Base-by-base conservation (phyloP, 2,888 invertebrate species). In the Rhagonycha lutea region DNA sequence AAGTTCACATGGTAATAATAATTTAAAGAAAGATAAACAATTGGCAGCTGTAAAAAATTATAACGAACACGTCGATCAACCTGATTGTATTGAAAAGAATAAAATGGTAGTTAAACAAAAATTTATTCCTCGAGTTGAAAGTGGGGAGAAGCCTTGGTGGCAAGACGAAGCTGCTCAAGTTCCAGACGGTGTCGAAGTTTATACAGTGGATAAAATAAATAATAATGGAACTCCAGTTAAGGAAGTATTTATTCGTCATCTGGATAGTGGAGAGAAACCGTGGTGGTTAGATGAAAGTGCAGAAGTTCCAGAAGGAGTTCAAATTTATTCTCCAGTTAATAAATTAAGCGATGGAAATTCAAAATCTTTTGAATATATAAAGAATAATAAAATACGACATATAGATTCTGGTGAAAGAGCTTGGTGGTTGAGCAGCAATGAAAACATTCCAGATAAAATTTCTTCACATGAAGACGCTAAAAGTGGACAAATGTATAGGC, bases 201-300 rank as follows among this genome's bases (percentile, higher is more conserved):
- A 75, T 65, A 77, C 79, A 14, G 63, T 65, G 12, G 82, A 84
- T 78, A 82, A 83, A 72, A 82, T 82, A 8, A 80, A 77, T 77
- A 32, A 81, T 79, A 68, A 69, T 78, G n/a, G 14, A 26, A 73
- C 14, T 72, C 75, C 78, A 11, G 79, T 78, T 29, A 73, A 28
- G 9, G 63, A 26, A n/a, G 26, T 65, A 24, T 24, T n/a, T n/a
- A 77, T 84, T 1, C 77, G 80, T 29, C 83, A 83, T 70, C 78
- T 83, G 11, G 80, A 81, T 24, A 85, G 83, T 29, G 92, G 92
- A 0, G 93, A 93, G 84, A 90, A 90, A 67, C 90, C 93, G 0
- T 93, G 93, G 93, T 93, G 94, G 93, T 87, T 93, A 78, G 93
- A 93, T 80, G 92, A 92, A 83, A 90, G 89, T 80, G 90, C 91